These are phyloP conservation scores for Numenius arquata DNA, from an alignment of 2,113 vertebrate genomes.

Conservation along the genomic window DNA sequence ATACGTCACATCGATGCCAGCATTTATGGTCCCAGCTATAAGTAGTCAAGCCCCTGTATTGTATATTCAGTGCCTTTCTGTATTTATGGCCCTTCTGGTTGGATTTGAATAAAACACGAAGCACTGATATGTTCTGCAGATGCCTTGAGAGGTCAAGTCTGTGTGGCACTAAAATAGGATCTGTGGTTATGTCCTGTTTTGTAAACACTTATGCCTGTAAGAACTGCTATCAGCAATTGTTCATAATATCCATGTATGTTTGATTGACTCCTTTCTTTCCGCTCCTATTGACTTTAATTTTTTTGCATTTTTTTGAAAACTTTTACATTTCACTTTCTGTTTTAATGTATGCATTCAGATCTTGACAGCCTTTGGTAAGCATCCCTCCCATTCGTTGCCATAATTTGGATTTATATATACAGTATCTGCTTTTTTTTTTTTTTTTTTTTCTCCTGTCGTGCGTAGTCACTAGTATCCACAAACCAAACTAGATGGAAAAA, in stretches of 20 bases:
- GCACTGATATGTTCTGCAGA: neutral
- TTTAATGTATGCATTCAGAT: conserved; percentile 78
- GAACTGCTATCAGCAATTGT: conserved; percentile 59
- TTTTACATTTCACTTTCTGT: conserved; percentile 80
- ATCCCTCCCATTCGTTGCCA: conserved; percentile 71
- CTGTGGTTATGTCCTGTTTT: conserved; percentile 33
- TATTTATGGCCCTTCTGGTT: neutral
- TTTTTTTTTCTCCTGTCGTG: neutral
- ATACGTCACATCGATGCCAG: neutral
- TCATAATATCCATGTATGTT: conserved; percentile 55
- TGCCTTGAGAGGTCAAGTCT: neutral
- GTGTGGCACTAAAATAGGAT: neutral
- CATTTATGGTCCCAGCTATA: neutral
- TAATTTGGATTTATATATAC: conserved; percentile 45
- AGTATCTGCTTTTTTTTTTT: conserved; percentile 60
- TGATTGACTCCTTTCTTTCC: conserved; percentile 49
- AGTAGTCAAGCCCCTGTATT: neutral
- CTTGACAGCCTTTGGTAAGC: conserved; percentile 80
- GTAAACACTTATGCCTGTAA: conserved; percentile 37
- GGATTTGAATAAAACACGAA: neutral
- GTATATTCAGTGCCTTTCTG: neutral
- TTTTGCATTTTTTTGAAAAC: conserved; percentile 59
- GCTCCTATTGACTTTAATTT: conserved; percentile 62
- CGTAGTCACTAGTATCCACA: conserved; percentile 2
- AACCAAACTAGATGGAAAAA: neutral